Conservation (phyloP, 2,797 vertebrate species). For the Dromococcyx pavoninus region DNA sequence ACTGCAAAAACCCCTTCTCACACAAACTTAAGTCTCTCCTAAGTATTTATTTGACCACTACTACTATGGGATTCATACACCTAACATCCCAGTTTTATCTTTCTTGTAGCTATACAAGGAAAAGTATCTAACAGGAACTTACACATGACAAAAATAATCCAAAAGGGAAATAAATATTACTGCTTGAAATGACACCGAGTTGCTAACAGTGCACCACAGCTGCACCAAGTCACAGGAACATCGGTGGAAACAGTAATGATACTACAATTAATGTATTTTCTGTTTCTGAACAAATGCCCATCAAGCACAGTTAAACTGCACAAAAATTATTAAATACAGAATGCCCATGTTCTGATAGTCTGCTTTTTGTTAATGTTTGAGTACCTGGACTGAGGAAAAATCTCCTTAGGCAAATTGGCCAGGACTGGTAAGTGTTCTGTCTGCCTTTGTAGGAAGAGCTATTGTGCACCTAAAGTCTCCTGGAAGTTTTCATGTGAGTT, state of each 20-base stretch:
- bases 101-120: background rate
- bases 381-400: background rate
- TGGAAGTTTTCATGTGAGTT: background rate
- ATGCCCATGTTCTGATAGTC: background rate
- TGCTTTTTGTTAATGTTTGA: background rate
- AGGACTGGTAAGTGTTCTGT: background rate
- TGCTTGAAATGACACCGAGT: background rate
- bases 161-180: background rate
- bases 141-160: background rate
- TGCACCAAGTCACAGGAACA: background rate
- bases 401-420: background rate
- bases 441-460: background rate
- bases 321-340: background rate
- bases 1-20: background rate
- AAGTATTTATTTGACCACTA: background rate
- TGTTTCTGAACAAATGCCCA: background rate
- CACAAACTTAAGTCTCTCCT: background rate
- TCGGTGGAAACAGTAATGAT: background rate
- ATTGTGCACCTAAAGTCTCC: no score
- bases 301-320: background rate
- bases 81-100: background rate
- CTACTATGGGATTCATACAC: background rate
- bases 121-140: background rate
- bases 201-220: background rate
- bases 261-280: no score